Percentiles rank a stretch among this genome's conserved stretches.
Evolutionary conservation across 2,797 vertebrate genomes (phyloP).

Genomic region (Rhinichthys osculus): DNA sequence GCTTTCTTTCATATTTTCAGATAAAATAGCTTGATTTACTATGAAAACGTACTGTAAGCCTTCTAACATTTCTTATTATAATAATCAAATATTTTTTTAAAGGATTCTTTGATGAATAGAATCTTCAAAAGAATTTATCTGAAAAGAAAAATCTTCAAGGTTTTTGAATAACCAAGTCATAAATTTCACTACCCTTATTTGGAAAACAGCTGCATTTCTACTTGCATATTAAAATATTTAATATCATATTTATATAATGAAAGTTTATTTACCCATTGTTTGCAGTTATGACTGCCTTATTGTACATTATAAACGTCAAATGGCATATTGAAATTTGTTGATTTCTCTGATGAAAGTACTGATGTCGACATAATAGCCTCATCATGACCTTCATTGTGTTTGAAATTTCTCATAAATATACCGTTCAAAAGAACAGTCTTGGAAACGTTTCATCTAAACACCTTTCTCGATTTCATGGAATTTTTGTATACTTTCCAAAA

Average conservation of each 20-base stretch:
- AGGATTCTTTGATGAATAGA: not conserved
- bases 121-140: not conserved
- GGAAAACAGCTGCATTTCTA: not conserved
- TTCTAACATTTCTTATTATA: not conserved
- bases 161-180: not conserved
- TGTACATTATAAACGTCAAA: not conserved
- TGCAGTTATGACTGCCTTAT: not conserved
- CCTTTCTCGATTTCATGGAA: slow-evolving; percentile 21
- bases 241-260: not conserved
- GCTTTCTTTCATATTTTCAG: not conserved
- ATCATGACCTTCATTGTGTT: slow-evolving; percentile 14
- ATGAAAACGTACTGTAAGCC: not conserved
- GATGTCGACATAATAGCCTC: not conserved
- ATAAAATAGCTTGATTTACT: not conserved
- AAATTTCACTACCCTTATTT: not conserved
- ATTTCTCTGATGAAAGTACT: not conserved
- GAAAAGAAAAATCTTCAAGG: not conserved
- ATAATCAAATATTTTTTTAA: not conserved
- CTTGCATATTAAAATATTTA: not conserved
- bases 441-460: not conserved
- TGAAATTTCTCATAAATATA: not conserved
- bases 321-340: not conserved
- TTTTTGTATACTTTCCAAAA: slow-evolving; percentile 16
- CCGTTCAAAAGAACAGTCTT: not conserved
- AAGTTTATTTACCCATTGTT: not conserved